Base-by-base conservation (phyloP, 1,140 invertebrate species). In the Magallana gigas region DNA sequence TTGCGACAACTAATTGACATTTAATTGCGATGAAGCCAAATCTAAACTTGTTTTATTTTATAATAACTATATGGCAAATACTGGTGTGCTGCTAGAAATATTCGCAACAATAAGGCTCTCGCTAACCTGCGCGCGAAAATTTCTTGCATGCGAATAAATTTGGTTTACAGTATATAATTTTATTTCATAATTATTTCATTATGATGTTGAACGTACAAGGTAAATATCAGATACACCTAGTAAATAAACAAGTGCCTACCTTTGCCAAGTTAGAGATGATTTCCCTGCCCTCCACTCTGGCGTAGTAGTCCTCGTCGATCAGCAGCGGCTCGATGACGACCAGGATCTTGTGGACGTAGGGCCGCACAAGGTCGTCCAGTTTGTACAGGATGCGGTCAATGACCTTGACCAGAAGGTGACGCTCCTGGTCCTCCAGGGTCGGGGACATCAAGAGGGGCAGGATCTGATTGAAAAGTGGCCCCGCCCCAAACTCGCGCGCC, bases 221-320 rank as follows among this genome's bases (percentile, higher is more conserved):
- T 0, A 48, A 48, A 48, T 48, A 48, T 48, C 36, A 48, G 36
- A 0, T 48, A 48, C 36, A 48, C 36, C 3, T 48, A 5, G 5
- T 48, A 23, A 23, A 23, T 23, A 23, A 23, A 23, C 36, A 48
- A 48, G 36, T 58, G 87, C 91, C 81, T 90, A 95, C 95, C 92
- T 99, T 99, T 0, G 99, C 99, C 91, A 99, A 96, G 96, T 99
- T 99, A 0, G 99, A 99, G 92, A 99, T 99, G 89, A 99, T 99
- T 95, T 99, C 99, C 94, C 99, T 96, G 85, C 99, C 99, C 95
- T 99, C 99, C 7, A 99, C 99, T 94, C 99, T 97, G 64, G 99
- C 99, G 95, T 99, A 99, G 94, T 99, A 99, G 95, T 99, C 99
- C 96, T 99, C 99, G 94, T 99, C 99, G 94, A 99, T 99, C 7